Evolutionary conservation across 2,888 invertebrate species (phyloP).

Genomic region (Xestia rhomboidea): DNA sequence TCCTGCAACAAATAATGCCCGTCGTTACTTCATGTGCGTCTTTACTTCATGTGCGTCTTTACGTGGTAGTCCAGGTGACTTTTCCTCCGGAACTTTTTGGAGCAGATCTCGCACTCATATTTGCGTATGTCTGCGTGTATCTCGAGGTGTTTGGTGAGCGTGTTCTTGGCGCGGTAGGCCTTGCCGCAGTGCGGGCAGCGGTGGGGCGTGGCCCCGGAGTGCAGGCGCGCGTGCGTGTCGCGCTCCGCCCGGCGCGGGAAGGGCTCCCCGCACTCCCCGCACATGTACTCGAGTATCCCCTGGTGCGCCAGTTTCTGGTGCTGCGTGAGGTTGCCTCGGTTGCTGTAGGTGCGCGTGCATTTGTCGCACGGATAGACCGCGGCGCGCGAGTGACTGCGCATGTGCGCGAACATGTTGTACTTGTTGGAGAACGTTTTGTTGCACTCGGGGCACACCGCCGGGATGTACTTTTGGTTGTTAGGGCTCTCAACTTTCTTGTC

Average conservation of each 20-base stretch:
- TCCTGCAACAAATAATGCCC: constrained; percentile 84
- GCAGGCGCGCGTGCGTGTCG: constrained; percentile 83
- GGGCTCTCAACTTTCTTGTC: constrained; percentile 60
- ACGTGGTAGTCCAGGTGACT: constrained; percentile 83
- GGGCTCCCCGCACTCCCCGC: constrained; percentile 85
- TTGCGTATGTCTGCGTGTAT: constrained; percentile 79
- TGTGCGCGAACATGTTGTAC: constrained; percentile 87
- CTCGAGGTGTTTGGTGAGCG: constrained; percentile 78
- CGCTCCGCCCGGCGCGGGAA: constrained; percentile 85
- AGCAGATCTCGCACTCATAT: constrained; percentile 79
- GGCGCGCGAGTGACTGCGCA: constrained; percentile 79
- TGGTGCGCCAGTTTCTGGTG: constrained; percentile 86
- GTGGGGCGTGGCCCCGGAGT: constrained; percentile 87
- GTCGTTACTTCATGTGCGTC: constrained; percentile 79
- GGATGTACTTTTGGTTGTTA: constrained; percentile 79
- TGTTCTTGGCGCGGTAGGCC: constrained; percentile 78
- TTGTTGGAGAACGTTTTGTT: constrained; percentile 87
- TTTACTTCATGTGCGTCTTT: constrained; percentile 79
- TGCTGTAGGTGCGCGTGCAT: constrained; percentile 86
- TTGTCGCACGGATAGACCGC: constrained; percentile 77
- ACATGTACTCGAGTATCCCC: constrained; percentile 82
- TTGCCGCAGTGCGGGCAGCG: constrained; percentile 84
- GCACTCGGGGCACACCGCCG: constrained; percentile 87
- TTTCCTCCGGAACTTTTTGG: constrained; percentile 79
- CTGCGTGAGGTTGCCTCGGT: constrained; percentile 82